A percentile compares a stretch with the other conserved stretches of the same genome.
These are phyloP conservation scores for Nothura maculosa DNA, from an alignment of 2,797 vertebrate species.

Conservation along the genomic window DNA sequence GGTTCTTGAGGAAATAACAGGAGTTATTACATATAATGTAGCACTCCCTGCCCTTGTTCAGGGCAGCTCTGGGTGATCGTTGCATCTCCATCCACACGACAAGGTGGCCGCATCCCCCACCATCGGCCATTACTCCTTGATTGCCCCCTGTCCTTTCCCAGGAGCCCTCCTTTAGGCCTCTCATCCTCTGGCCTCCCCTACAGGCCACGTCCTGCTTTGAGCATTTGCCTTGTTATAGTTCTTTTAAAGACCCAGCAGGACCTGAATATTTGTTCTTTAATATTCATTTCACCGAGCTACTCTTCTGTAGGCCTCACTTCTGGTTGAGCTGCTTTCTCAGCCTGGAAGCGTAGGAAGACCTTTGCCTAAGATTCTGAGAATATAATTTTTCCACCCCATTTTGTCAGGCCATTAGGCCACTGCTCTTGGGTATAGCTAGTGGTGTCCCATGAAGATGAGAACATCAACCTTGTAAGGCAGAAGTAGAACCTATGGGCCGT, in stretches of 20 bases:
- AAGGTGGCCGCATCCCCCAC: too few species aligned
- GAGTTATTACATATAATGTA: background rate
- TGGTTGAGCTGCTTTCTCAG: background rate
- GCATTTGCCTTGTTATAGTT: background rate
- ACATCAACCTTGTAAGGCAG: background rate
- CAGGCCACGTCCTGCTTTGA: background rate
- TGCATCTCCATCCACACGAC: fast-evolving
- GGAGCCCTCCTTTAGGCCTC: background rate
- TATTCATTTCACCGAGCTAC: background rate
- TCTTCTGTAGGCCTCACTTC: background rate
- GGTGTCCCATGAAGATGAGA: too few species aligned
- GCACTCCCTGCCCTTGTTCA: background rate
- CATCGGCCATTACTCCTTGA: background rate
- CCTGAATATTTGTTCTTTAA: background rate
- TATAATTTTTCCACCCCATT: background rate
- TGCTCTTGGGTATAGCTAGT: background rate
- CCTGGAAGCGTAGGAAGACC: background rate
- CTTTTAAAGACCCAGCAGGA: background rate
- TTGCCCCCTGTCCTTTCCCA: background rate
- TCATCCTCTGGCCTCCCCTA: background rate
- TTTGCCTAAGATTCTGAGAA: background rate
- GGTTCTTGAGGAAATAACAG: conserved; percentile 27
- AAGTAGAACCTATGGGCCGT: background rate
- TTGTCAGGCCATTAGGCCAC: too few species aligned
- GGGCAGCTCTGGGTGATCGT: background rate